A percentile compares a stretch with the other conserved stretches of the same genome.
Evolutionary conservation across 2,797 vertebrate species (phyloP).

Genomic region (Dendrocincla tyrannina): DNA sequence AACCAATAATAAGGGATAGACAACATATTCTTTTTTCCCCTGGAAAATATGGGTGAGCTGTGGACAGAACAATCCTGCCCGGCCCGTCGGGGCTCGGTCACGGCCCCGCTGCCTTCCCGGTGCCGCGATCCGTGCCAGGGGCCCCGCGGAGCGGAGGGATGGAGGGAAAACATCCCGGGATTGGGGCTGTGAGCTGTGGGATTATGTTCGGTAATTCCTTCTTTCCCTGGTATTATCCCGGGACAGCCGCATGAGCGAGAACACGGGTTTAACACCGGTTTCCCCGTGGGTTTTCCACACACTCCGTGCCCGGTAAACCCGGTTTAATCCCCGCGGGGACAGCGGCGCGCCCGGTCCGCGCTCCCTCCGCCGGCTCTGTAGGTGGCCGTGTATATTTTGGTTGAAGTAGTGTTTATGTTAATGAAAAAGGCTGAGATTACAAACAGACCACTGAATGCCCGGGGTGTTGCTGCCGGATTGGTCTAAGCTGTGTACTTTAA

Average conservation of each 20-base stretch:
- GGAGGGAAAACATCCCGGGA: fast-evolving
- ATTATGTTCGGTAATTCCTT: not conserved
- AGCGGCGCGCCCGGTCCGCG: constrained; percentile 33
- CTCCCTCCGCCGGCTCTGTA: constrained; percentile 83
- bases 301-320: not conserved
- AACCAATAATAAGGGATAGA: fast-evolving
- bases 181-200: fast-evolving
- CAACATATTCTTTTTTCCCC: fast-evolving
- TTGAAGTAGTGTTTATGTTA: constrained; percentile 94
- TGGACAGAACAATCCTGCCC: not conserved
- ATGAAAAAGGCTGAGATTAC: constrained; percentile 90
- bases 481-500: constrained; percentile 68
- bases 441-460: constrained; percentile 87
- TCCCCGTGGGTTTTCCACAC: not conserved
- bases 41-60: not conserved
- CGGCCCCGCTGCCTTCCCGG: not conserved
- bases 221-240: not conserved
- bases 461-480: constrained; percentile 71
- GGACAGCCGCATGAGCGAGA: not conserved
- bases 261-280: fast-evolving
- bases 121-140: not conserved
- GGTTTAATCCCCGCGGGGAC: not conserved
- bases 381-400: constrained; percentile 96
- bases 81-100: not conserved
- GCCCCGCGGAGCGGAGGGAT: not conserved